These are phyloP conservation scores for Pseudobourletiella spinata DNA, from an alignment of 1,140 invertebrate genomes.

Conservation along the genomic window DNA sequence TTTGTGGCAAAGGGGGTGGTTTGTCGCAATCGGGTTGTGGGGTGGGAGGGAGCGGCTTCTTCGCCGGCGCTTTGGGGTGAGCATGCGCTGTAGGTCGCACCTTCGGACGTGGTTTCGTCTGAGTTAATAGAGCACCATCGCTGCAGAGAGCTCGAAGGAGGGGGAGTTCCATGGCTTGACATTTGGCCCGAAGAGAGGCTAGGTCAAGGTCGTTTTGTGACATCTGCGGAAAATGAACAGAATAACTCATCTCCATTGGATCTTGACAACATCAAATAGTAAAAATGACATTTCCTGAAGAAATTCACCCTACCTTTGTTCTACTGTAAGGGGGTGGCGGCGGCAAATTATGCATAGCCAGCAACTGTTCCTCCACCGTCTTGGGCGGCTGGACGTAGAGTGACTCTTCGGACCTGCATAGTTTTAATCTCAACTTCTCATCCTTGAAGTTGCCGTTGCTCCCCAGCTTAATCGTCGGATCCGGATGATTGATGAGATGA, in stretches of 20 bases:
- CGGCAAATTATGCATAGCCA: slow-evolving; percentile 33
- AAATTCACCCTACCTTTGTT: neutral
- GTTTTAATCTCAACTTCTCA: slow-evolving; percentile 25
- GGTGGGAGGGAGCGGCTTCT: slow-evolving; percentile 7
- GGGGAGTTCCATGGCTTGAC: slow-evolving; percentile 30
- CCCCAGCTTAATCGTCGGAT: neutral
- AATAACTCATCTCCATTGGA: neutral
- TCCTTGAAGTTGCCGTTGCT: neutral
- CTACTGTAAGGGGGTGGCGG: slow-evolving; percentile 31
- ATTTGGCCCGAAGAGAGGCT: slow-evolving; percentile 23
- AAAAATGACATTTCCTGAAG: neutral
- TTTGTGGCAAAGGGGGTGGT: neutral
- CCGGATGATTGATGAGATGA: slow-evolving; percentile 18
- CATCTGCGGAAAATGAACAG: neutral
- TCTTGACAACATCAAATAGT: neutral
- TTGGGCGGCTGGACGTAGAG: slow-evolving; percentile 28
- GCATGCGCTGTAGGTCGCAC: slow-evolving; percentile 31
- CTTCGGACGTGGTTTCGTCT: slow-evolving; percentile 15
- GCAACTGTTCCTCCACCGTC: slow-evolving; percentile 25
- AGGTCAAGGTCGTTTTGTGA: slow-evolving; percentile 33
- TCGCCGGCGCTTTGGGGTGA: slow-evolving; percentile 24
- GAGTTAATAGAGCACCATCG: slow-evolving; percentile 20
- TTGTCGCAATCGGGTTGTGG: neutral
- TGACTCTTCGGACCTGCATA: slow-evolving; percentile 33
- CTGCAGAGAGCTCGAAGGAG: slow-evolving; percentile 30